These are phyloP conservation scores for Cranoglanis bouderius DNA, from an alignment of 2,113 vertebrate genomes.

Conservation along the genomic window DNA sequence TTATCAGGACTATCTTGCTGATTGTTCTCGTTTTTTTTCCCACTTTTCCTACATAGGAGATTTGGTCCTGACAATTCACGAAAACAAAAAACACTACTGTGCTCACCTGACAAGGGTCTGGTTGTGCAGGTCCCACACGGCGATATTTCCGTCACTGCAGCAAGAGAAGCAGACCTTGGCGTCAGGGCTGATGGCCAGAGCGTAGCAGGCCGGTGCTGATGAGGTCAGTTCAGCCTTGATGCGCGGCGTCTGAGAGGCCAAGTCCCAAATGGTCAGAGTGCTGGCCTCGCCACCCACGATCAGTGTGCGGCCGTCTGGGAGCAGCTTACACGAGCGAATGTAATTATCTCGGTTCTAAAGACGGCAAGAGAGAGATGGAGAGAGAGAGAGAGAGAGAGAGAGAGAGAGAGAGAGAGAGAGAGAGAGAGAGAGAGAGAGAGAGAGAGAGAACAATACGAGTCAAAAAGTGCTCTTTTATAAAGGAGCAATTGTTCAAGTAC, in stretches of 20 bases:
- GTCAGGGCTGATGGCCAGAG: constrained; percentile 94
- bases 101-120: constrained; percentile 93
- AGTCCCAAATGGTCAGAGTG: constrained; percentile 96
- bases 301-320: constrained; percentile 93
- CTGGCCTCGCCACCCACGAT: constrained; percentile 96
- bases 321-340: constrained; percentile 96
- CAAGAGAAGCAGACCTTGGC: constrained; percentile 99
- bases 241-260: constrained; percentile 91
- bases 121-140: constrained; percentile 97
- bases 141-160: constrained; percentile 96
- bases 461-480: constrained; percentile 16
- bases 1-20: neutral
- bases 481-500: constrained; percentile 39
- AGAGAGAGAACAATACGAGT: neutral
- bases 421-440: constrained; percentile 11
- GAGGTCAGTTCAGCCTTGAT: constrained; percentile 97
- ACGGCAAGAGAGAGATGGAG: neutral
- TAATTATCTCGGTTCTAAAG: constrained; percentile 96
- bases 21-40: neutral
- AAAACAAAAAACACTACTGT: neutral
- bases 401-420: neutral
- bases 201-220: constrained; percentile 93
- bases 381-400: constrained; percentile 11
- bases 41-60: neutral
- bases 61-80: neutral